phyloP scores from a whole-genome alignment of 2,113 vertebrate genomes.

The Cacatua alba region DNA sequence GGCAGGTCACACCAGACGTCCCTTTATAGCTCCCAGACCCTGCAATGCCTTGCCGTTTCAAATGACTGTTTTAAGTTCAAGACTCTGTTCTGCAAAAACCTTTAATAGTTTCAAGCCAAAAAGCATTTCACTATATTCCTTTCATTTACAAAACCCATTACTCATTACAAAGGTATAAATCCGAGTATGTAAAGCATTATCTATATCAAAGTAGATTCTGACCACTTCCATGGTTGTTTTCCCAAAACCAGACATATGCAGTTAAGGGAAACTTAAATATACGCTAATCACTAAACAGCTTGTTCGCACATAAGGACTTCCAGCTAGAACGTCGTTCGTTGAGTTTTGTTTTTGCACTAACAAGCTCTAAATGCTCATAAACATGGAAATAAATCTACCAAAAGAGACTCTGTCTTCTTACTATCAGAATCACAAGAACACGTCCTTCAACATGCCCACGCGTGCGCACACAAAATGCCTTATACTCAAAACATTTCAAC shows the following conservation, averaged over 20 bases:
- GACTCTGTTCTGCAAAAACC: not conserved
- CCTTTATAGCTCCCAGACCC: not conserved
- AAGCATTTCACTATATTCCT: not conserved
- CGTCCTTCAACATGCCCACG: not conserved
- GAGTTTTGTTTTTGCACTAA: not conserved
- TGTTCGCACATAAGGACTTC: not conserved
- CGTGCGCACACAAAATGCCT: not conserved
- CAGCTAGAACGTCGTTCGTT: not conserved
- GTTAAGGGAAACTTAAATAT: not conserved
- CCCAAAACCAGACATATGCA: not conserved
- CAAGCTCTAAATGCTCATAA: not conserved
- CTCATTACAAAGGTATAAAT: not conserved
- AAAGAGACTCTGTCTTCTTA: not conserved
- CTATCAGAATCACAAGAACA: slow-evolving; percentile 8
- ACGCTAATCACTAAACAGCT: not conserved
- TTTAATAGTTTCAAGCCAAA: not conserved
- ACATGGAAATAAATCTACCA: not conserved
- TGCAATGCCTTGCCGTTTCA: fast-evolving
- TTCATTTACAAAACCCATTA: not conserved
- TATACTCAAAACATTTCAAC: slow-evolving; percentile 4
- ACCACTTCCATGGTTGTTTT: not conserved
- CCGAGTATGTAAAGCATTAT: not conserved
- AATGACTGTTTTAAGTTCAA: not conserved
- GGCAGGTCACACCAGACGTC: not conserved
- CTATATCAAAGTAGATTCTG: not conserved